phyloP scores from a whole-genome alignment of 2,888 invertebrate genomes.

The Serripes groenlandicus region DNA sequence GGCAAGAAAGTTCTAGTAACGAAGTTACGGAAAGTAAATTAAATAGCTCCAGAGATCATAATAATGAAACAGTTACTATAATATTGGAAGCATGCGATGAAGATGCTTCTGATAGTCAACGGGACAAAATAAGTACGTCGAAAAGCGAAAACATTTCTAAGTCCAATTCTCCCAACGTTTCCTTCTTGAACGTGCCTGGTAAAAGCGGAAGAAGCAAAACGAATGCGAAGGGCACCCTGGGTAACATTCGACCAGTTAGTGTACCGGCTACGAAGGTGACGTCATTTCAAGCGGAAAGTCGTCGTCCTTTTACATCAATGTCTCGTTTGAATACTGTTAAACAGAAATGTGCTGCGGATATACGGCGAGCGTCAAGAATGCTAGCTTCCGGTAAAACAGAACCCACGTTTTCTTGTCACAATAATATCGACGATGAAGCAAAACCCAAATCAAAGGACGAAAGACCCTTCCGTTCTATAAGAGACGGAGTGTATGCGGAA shows the following conservation, averaged over 20 bases:
- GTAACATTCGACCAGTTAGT: constrained; percentile 33
- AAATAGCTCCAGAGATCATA: neutral
- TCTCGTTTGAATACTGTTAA: constrained; percentile 21
- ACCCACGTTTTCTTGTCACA: constrained; percentile 75
- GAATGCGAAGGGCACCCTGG: neutral
- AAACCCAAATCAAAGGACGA: constrained; percentile 50
- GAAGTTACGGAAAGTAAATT: neutral
- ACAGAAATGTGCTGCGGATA: constrained; percentile 41
- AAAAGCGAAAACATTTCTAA: neutral
- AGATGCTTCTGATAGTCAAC: neutral
- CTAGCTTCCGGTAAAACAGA: constrained; percentile 56
- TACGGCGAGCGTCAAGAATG: constrained; percentile 35
- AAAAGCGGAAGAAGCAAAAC: neutral
- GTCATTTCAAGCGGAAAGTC: constrained; percentile 17
- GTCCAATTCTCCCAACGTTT: constrained; percentile 3
- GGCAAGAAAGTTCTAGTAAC: neutral
- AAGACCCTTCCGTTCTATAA: constrained; percentile 55
- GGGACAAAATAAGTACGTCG: neutral
- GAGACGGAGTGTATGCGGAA: constrained; percentile 50
- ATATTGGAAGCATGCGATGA: neutral
- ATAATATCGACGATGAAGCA: constrained; percentile 60
- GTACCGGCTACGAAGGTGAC: constrained; percentile 40
- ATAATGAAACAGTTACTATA: constrained; percentile 4
- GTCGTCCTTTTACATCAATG: constrained; percentile 18
- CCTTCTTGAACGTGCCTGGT: constrained; percentile 12